phyloP scores from a whole-genome alignment of 1,140 invertebrate species.

The Drosophila nannoptera region DNA sequence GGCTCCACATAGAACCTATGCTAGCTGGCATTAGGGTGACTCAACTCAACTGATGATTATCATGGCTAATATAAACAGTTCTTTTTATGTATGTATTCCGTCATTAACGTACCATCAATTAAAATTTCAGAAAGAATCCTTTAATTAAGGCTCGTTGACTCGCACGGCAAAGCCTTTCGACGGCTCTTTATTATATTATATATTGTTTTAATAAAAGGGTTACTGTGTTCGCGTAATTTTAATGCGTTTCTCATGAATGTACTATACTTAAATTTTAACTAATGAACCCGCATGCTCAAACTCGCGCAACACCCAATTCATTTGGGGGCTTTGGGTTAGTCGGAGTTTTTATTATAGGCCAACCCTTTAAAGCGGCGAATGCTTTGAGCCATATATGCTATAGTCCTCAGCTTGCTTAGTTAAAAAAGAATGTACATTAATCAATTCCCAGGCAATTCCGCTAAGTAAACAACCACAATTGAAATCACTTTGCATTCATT shows the following conservation, averaged over 20 bases:
- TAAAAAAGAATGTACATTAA: neutral
- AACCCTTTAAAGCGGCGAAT: too few relatives aligned
- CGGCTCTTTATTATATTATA: conserved; percentile 1
- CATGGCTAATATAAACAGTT: conserved; percentile 17
- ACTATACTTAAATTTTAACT: neutral
- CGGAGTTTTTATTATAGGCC: too few relatives aligned
- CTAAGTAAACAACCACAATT: conserved; percentile 3
- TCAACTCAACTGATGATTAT: conserved; percentile 37
- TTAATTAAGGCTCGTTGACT: conserved; percentile 11
- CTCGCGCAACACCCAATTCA: neutral
- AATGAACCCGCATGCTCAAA: neutral
- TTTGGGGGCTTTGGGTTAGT: too few relatives aligned
- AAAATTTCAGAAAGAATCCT: conserved; percentile 13
- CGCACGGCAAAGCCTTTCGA: neutral
- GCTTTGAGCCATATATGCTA: too few relatives aligned
- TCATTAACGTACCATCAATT: conserved; percentile 26
- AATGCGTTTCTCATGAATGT: neutral
- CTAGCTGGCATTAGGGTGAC: conserved; percentile 46
- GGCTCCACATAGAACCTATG: conserved; percentile 8
- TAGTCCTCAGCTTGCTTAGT: too few relatives aligned
- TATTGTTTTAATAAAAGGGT: conserved; percentile 4
- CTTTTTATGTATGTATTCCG: conserved; percentile 17
- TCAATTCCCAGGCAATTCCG: neutral
- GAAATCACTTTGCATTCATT: neutral
- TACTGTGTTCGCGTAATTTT: neutral